These are phyloP conservation scores for Brachyopa scutellaris DNA, from an alignment of 2,888 invertebrate genomes.

Conservation along the genomic window DNA sequence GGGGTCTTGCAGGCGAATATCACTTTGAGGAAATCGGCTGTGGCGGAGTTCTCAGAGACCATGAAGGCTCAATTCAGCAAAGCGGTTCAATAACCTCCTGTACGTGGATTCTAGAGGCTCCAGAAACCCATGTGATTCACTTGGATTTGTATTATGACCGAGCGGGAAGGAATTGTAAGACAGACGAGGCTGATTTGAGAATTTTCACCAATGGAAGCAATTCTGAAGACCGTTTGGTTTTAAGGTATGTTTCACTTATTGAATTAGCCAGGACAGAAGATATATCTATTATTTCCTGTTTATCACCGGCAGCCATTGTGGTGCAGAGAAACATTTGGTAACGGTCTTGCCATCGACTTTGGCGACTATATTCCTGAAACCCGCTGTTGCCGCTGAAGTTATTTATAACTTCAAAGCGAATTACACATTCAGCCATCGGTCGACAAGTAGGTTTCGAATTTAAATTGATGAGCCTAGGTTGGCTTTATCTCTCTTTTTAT, in stretches of 20 bases:
- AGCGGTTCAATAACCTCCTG: constrained; percentile 81
- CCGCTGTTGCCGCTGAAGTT: neutral
- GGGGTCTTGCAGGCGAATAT: constrained; percentile 89
- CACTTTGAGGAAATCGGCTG: constrained; percentile 85
- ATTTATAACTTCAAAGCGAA: constrained; percentile 44
- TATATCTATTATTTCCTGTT: neutral
- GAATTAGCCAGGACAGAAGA: neutral
- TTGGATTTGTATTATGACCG: constrained; percentile 62
- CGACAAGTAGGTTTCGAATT: constrained; percentile 27
- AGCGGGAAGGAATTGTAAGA: constrained; percentile 48
- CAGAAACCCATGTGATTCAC: constrained; percentile 84
- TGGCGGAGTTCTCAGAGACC: constrained; percentile 86
- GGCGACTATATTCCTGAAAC: constrained; percentile 65
- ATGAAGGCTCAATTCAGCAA: constrained; percentile 73
- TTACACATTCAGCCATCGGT: constrained; percentile 68
- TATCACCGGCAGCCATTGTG: constrained; percentile 54
- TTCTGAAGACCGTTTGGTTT: constrained; percentile 58
- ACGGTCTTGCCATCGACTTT: constrained; percentile 56
- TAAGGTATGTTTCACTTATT: constrained; percentile 73
- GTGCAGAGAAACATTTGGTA: constrained; percentile 18
- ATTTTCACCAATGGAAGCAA: constrained; percentile 73
- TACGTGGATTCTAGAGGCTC: constrained; percentile 88
- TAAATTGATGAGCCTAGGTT: neutral
- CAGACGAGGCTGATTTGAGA: constrained; percentile 45
- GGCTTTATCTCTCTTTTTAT: neutral